Evolutionary conservation across 92 coral and sea anemone species (phyloP).

Genomic region (Palythoa heliodiscus): DNA sequence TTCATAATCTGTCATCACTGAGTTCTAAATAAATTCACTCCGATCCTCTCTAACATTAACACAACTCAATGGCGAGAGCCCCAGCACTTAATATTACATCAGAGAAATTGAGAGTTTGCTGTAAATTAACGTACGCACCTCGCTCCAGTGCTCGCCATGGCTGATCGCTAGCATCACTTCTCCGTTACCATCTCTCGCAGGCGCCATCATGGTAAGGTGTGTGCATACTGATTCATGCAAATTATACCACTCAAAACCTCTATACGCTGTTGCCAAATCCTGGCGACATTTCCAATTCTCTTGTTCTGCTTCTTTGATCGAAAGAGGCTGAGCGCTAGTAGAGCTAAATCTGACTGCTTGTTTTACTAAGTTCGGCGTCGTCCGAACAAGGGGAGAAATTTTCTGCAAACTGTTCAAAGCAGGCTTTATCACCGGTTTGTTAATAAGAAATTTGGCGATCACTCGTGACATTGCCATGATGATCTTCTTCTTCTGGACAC

Average conservation of each 20-base stretch:
- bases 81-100: no score
- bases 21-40: no score
- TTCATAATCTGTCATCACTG: no score
- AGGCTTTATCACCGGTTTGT: neutral
- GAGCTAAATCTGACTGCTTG: neutral
- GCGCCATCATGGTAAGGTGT: conserved; percentile 74
- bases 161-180: conserved; percentile 63
- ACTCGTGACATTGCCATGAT: neutral
- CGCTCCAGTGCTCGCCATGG: conserved; percentile 75
- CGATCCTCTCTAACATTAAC: no score
- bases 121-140: conserved; percentile 33
- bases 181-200: conserved; percentile 67
- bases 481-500: no score
- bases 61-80: no score
- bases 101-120: no score
- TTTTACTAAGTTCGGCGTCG: neutral
- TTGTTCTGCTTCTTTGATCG: conserved; percentile 24
- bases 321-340: neutral
- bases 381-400: neutral
- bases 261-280: conserved; percentile 67
- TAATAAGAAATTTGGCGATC: neutral
- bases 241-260: conserved; percentile 55
- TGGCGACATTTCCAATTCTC: conserved; percentile 57
- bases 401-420: conserved; percentile 1
- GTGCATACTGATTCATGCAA: conserved; percentile 60